A percentile compares a stretch with the other conserved stretches of the same genome.
These are phyloP conservation scores for Elegia similella DNA, from an alignment of 2,888 invertebrate species.

Conservation along the genomic window DNA sequence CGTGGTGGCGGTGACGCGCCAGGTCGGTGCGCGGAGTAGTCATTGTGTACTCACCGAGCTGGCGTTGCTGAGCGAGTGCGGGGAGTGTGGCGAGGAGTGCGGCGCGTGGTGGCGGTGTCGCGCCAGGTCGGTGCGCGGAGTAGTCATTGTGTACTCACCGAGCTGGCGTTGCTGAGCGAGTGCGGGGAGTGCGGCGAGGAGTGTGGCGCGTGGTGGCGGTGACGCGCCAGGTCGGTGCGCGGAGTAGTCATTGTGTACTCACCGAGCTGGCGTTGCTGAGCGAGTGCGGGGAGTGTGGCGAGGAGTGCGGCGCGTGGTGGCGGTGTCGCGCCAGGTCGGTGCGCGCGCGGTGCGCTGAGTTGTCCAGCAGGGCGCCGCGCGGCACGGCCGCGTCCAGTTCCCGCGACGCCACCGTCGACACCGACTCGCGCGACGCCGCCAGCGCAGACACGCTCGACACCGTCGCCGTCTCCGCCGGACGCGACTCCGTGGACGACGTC, in stretches of 20 bases:
- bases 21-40: no score
- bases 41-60: no score
- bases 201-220: constrained; percentile 64
- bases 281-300: constrained; percentile 64
- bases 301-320: constrained; percentile 56
- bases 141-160: no score
- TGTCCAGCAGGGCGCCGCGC: constrained; percentile 89
- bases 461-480: constrained; percentile 19
- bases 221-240: constrained; percentile 90
- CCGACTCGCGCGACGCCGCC: constrained; percentile 31
- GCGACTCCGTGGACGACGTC: not conserved
- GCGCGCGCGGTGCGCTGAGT: constrained; percentile 86
- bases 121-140: no score
- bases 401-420: constrained; percentile 62
- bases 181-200: constrained; percentile 60
- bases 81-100: no score
- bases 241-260: no score
- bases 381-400: constrained; percentile 94
- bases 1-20: no score
- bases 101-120: no score
- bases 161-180: constrained; percentile 81
- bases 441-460: constrained; percentile 27
- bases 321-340: constrained; percentile 90
- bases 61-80: no score
- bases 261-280: constrained; percentile 80